phyloP scores from a whole-genome alignment of 2,113 vertebrate species.

The Cheirogaleus medius region DNA sequence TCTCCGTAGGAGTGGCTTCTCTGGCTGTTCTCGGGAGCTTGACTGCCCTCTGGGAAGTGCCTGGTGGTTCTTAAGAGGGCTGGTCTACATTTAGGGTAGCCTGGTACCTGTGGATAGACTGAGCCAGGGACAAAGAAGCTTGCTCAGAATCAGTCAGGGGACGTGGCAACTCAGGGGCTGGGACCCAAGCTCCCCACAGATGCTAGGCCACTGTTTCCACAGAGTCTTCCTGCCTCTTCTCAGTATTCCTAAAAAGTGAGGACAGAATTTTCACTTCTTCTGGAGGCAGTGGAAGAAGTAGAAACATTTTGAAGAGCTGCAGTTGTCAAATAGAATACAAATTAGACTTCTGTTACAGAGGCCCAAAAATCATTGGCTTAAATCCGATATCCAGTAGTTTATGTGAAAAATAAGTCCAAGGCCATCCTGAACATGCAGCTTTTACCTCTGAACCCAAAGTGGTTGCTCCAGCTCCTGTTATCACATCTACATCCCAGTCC shows the following conservation, averaged over 20 bases:
- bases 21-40: neutral
- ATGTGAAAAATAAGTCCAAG: neutral
- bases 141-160: neutral
- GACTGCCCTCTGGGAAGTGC: neutral
- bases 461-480: neutral
- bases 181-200: neutral
- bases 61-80: neutral
- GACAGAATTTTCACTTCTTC: neutral
- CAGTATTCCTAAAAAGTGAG: neutral
- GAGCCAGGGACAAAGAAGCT: neutral
- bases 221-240: neutral
- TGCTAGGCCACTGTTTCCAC: neutral
- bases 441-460: neutral
- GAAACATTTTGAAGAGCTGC: neutral
- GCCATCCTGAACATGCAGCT: neutral
- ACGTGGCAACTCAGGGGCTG: neutral
- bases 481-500: neutral
- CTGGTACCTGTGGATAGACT: neutral
- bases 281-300: neutral
- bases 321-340: neutral
- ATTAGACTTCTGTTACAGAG: neutral
- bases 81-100: neutral
- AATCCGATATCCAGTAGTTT: neutral
- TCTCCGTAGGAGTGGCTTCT: neutral
- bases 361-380: neutral